Percentiles rank a stretch among this genome's conserved stretches.
These are phyloP conservation scores for Engystomops pustulosus DNA, from an alignment of 2,113 vertebrate species.

Conservation along the genomic window DNA sequence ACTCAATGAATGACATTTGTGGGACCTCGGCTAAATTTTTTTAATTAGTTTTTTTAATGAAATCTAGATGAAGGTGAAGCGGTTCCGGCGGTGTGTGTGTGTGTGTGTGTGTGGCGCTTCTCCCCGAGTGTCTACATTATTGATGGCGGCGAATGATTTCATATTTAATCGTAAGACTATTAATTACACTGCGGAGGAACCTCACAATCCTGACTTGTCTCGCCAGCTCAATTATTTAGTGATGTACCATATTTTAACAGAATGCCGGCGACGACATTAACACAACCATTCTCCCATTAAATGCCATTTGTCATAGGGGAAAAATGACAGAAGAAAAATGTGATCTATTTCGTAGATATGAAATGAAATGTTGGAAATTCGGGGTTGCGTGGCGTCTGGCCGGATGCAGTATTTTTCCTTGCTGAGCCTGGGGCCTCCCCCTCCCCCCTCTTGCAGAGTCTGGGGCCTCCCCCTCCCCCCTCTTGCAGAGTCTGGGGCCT, in stretches of 20 bases:
- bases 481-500: too few relatives aligned
- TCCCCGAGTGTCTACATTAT: slow-evolving; percentile 70
- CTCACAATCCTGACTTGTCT: slow-evolving; percentile 59
- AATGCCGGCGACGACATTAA: slow-evolving; percentile 4
- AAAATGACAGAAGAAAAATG: slow-evolving; percentile 32
- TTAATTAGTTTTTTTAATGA: neutral
- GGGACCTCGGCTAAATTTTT: neutral
- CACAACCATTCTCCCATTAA: neutral
- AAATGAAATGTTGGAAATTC: neutral
- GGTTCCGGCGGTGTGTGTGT: neutral
- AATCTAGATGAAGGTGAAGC: neutral
- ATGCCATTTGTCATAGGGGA: neutral
- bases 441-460: too few relatives aligned
- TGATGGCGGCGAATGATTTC: slow-evolving; percentile 71
- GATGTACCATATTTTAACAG: slow-evolving; percentile 65
- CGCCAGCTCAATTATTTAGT: slow-evolving; percentile 65
- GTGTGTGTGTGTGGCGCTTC: slow-evolving; percentile 56
- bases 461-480: too few relatives aligned
- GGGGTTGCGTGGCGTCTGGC: neutral
- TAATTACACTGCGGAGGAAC: slow-evolving; percentile 70
- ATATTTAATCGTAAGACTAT: slow-evolving; percentile 75
- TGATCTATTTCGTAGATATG: neutral
- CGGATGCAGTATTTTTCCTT: neutral
- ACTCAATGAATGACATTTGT: neutral
- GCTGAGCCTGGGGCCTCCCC: too few relatives aligned